A percentile compares a stretch with the other conserved stretches of the same genome.
phyloP scores from a whole-genome alignment of 2,888 invertebrate genomes.

The Temnothorax unifasciatus region DNA sequence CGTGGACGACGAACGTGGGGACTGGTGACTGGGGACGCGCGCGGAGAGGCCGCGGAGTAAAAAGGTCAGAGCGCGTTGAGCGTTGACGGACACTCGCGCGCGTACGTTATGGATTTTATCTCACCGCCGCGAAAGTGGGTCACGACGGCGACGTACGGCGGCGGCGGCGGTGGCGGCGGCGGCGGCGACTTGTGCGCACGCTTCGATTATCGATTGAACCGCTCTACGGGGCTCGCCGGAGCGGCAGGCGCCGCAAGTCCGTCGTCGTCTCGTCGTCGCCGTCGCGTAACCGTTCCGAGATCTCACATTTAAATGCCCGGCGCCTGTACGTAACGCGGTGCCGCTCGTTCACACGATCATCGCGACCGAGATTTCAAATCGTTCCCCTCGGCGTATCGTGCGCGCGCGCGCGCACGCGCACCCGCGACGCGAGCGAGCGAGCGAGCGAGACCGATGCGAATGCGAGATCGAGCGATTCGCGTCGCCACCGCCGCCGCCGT shows the following conservation, averaged over 20 bases:
- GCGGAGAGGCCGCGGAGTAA: slow-evolving; percentile 42
- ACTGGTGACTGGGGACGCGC: too few species aligned
- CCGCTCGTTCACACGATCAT: too few species aligned
- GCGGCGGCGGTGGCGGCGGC: not conserved
- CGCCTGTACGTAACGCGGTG: not conserved
- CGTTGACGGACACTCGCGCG: slow-evolving; percentile 52
- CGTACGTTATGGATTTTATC: slow-evolving; percentile 83
- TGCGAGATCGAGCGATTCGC: slow-evolving; percentile 7
- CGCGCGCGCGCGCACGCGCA: not conserved
- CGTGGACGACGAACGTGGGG: slow-evolving; percentile 5
- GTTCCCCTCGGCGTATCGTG: not conserved
- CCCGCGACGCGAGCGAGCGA: not conserved
- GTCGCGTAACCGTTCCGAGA: slow-evolving; percentile 44
- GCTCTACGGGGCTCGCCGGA: slow-evolving; percentile 46
- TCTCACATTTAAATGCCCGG: slow-evolving; percentile 71
- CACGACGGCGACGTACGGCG: slow-evolving; percentile 73
- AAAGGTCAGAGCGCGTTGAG: slow-evolving; percentile 67
- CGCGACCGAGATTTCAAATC: slow-evolving; percentile 1
- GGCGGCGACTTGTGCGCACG: slow-evolving; percentile 81
- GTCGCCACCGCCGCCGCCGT: slow-evolving; percentile 25
- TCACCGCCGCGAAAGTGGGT: slow-evolving; percentile 80
- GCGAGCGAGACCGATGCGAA: slow-evolving; percentile 15
- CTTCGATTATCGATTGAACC: slow-evolving; percentile 85
- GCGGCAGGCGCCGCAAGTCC: slow-evolving; percentile 71
- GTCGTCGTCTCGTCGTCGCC: slow-evolving; percentile 65